Base-by-base conservation (phyloP, 1,140 invertebrate genomes). In the Procambarus clarkii region DNA sequence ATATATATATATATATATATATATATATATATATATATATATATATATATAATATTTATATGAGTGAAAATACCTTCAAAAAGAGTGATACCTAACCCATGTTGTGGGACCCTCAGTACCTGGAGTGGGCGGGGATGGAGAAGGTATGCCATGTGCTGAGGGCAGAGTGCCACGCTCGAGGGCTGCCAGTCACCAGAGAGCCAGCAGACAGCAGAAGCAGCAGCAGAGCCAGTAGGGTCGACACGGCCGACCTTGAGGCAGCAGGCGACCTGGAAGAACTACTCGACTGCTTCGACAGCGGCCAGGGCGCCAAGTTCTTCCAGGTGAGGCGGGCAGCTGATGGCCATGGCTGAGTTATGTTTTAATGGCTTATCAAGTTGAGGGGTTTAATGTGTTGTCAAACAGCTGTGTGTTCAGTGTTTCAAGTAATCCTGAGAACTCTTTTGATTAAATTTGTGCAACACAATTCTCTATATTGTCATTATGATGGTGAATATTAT, bases 301-400 rank as follows among this genome's bases (percentile, higher is more conserved):
- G 82, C 15, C 82, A 85, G 4, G 82, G 82, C 1, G 82, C 82
- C 15, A 85, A 85, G 60, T 85, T 85, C 45, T 85, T 85, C 64
- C 58, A 85, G 82, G 82, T 85, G 45, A 58, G 79, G 13, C 18
- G 21, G 34, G 34, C 34, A 34, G 34, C 34, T 34, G 34, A 34
- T 34, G 34, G 34, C 34, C 34, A 34, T 1, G 34, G 34, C 34
- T 34, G 34, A 34, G 34, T 34, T 34, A 34, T 34, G 34, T 34
- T 34, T 34, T 34, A 34, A 34, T 34, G 34, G 34, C 34, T 34
- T 34, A 34, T 34, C 34, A 34, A 34, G 34, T 34, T 34, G 34
- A 34, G 34, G 34, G 34, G 34, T 34, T 34, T 0, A 34, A 34
- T 34, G 34, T 34, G 34, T 34, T 34, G 34, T 34, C 34, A 34